Conservation (phyloP, 2,888 invertebrate genomes). For the Pollenia griseotomentosa region DNA sequence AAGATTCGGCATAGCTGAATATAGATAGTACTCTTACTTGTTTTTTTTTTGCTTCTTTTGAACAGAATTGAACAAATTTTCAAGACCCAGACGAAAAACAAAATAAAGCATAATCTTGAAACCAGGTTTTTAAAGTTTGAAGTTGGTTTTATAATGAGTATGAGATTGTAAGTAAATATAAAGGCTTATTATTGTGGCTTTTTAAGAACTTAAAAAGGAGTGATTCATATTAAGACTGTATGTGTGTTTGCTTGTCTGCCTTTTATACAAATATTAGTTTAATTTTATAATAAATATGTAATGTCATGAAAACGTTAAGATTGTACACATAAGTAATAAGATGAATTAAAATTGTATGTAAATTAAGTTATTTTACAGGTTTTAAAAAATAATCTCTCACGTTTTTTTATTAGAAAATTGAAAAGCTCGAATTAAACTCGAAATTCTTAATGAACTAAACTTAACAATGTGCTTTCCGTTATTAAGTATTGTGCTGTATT, state of each 20-base stretch:
- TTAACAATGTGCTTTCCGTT: no score
- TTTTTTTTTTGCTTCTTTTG: not conserved
- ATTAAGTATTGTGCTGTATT: no score
- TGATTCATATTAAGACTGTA: conserved; percentile 14
- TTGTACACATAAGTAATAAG: not conserved
- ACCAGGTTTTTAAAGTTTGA: not conserved
- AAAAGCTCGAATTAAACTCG: no score
- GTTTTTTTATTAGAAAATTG: no score
- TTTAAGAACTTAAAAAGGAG: conserved; percentile 38
- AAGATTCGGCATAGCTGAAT: no score
- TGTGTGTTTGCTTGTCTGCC: conserved; percentile 1
- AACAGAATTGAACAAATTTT: conserved; percentile 32
- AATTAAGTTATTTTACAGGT: conserved; percentile 2
- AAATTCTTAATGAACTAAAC: no score
- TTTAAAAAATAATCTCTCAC: not conserved
- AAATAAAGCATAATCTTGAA: conserved; percentile 22
- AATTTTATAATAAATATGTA: conserved; percentile 54
- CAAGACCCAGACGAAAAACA: not conserved
- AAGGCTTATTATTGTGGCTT: not conserved
- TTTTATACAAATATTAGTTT: conserved; percentile 47
- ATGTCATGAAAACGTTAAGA: conserved; percentile 39
- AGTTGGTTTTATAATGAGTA: conserved; percentile 4
- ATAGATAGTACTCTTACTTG: no score
- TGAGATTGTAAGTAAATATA: conserved; percentile 11
- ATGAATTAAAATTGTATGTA: conserved; percentile 13